Conservation (phyloP, 2,888 invertebrate species). For the Hartigia nigra region DNA sequence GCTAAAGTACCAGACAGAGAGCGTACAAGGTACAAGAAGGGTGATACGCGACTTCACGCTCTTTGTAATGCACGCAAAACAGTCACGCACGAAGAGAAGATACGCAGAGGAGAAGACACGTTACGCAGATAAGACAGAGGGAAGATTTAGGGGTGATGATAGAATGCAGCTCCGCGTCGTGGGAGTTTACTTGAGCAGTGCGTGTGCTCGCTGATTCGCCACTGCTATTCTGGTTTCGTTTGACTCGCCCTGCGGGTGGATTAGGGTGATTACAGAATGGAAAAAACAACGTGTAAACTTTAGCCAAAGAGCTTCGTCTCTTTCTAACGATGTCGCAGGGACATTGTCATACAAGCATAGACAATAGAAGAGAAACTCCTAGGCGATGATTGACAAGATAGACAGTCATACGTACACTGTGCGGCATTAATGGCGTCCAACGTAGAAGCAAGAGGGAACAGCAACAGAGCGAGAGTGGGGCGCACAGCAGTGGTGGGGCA, state of each 20-base stretch:
- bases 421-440: no score
- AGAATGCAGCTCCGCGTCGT: conserved; percentile 4
- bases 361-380: neutral
- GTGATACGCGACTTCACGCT: neutral
- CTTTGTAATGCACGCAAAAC: neutral
- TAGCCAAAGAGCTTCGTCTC: neutral
- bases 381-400: neutral
- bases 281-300: neutral
- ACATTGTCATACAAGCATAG: neutral
- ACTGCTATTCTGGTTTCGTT: conserved; percentile 96
- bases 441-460: no score
- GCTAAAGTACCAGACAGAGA: neutral
- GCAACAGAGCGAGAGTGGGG: no score
- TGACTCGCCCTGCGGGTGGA: conserved; percentile 78
- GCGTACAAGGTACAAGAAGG: neutral
- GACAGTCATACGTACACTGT: neutral
- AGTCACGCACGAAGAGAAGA: neutral
- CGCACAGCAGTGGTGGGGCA: no score
- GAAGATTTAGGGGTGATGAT: neutral
- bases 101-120: neutral
- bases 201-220: conserved; percentile 96
- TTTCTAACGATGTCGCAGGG: neutral
- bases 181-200: conserved; percentile 86
- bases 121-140: conserved; percentile 1
- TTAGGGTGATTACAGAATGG: conserved; percentile 2